Evolutionary conservation across 2,888 invertebrate species (phyloP).

Genomic region (Heliconius hortense): DNA sequence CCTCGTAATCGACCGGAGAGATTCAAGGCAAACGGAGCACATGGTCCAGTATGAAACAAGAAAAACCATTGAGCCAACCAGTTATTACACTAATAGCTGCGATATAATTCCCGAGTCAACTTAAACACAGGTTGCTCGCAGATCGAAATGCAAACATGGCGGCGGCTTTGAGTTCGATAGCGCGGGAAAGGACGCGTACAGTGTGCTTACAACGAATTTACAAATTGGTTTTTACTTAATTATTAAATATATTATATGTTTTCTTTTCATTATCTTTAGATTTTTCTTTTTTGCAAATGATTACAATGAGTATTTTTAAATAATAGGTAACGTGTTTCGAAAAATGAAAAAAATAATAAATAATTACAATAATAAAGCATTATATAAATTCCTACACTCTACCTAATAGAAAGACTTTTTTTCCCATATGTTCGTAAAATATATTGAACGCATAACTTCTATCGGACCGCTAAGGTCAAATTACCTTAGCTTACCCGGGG

Average conservation of each 20-base stretch:
- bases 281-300: neutral
- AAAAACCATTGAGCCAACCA: constrained; percentile 76
- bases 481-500: neutral
- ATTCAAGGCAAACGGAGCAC: constrained; percentile 63
- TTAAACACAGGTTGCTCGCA: constrained; percentile 82
- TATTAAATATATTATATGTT: neutral
- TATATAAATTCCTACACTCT: neutral
- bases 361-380: neutral
- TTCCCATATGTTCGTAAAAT: neutral
- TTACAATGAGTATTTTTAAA: no score
- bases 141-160: constrained; percentile 83
- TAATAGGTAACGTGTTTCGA: no score
- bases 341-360: neutral
- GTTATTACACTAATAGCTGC: constrained; percentile 82
- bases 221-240: constrained; percentile 6
- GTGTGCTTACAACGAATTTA: constrained; percentile 45
- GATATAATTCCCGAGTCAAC: constrained; percentile 82
- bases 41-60: constrained; percentile 64
- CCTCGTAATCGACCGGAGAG: constrained; percentile 63
- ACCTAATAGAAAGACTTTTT: neutral
- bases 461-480: neutral
- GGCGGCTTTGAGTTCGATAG: constrained; percentile 74
- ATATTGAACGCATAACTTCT: neutral
- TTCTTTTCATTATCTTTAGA: neutral
- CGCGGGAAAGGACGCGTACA: constrained; percentile 64